Evolutionary conservation across 1,140 invertebrate species (phyloP).

Genomic region (Apis mellifera): Amel_HAv3.1 CM009941.2:7875001-7875500

Average conservation of each 20-base stretch:
- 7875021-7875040: not conserved
- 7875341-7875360: not conserved
- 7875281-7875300: constrained; percentile 48
- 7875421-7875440: constrained; percentile 69
- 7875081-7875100: constrained; percentile 18
- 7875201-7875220: constrained; percentile 28
- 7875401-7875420: constrained; percentile 78
- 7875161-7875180: constrained; percentile 53
- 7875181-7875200: constrained; percentile 36
- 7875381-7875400: constrained; percentile 79
- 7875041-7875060: constrained; percentile 8
- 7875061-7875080: not conserved
- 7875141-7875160: constrained; percentile 49
- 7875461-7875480: constrained; percentile 79
- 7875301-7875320: not conserved
- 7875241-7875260: constrained; percentile 51
- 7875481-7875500: constrained; percentile 79
- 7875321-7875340: too few species aligned
- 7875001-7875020: not conserved
- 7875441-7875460: constrained; percentile 74
- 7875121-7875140: constrained; percentile 39
- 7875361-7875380: constrained; percentile 33
- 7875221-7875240: constrained; percentile 13
- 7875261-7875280: constrained; percentile 52
- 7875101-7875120: constrained; percentile 5